Conservation (phyloP, 2,797 vertebrate species). For the Notoglanidium macrostoma region DNA sequence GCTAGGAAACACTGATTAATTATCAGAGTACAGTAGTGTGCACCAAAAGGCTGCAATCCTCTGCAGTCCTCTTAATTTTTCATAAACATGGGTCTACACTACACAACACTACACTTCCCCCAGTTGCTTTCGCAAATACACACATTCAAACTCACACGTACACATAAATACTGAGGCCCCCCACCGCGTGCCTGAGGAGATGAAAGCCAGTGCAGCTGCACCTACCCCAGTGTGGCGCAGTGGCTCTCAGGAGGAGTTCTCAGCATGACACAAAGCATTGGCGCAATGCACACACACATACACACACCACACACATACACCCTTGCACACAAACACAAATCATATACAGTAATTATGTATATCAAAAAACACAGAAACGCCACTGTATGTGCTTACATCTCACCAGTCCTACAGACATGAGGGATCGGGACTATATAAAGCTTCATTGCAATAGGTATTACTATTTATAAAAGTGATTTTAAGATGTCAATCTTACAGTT, state of each 20-base stretch:
- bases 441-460: background rate
- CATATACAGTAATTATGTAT: conserved; percentile 34
- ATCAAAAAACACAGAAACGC: conserved; percentile 15
- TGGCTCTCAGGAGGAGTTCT: conserved; percentile 65
- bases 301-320: conserved; percentile 15
- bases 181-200: conserved; percentile 56
- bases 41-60: conserved; percentile 12
- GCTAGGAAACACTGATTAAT: conserved; percentile 8
- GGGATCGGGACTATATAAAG: background rate
- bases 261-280: conserved; percentile 55
- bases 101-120: conserved; percentile 20
- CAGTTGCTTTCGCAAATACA: conserved; percentile 37
- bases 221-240: conserved; percentile 67
- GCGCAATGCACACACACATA: conserved; percentile 41
- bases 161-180: conserved; percentile 54
- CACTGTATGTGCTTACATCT: background rate
- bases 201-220: conserved; percentile 67
- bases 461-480: background rate
- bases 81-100: conserved; percentile 43
- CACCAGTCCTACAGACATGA: background rate
- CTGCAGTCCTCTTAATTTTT: conserved; percentile 1
- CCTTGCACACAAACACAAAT: conserved; percentile 32
- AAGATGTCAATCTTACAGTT: background rate
- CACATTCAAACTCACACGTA: conserved; percentile 48
- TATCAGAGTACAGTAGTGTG: conserved; percentile 14